Conservation (phyloP, 2,797 vertebrate species). For the Eulemur albifrons region DNA sequence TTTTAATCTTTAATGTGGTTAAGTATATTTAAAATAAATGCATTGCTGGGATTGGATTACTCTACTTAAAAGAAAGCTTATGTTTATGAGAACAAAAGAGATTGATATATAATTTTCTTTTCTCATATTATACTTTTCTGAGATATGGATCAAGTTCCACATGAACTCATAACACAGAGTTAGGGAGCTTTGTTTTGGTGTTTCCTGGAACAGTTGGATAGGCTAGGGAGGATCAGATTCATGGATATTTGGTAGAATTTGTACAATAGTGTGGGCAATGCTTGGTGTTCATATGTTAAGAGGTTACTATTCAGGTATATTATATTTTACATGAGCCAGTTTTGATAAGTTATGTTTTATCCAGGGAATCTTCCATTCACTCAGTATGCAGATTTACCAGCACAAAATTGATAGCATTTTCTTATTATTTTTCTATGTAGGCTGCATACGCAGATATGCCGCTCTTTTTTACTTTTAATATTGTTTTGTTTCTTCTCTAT, state of each 20-base stretch:
- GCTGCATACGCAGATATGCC: background rate
- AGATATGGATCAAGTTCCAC: background rate
- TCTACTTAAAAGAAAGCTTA: background rate
- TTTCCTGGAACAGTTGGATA: background rate
- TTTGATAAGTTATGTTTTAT: conserved; percentile 14
- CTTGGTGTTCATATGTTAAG: background rate
- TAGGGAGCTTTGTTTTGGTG: background rate
- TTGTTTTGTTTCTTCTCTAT: background rate
- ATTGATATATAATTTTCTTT: background rate
- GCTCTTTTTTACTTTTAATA: background rate
- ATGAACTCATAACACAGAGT: background rate
- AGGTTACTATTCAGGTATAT: background rate
- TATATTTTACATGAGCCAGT: conserved; percentile 14
- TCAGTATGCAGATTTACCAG: conserved; percentile 36
- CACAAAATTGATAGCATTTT: conserved; percentile 17
- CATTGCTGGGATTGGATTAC: background rate
- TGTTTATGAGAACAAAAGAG: background rate
- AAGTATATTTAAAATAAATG: background rate
- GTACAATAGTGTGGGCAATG: background rate
- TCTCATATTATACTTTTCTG: background rate
- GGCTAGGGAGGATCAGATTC: background rate
- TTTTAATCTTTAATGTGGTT: background rate
- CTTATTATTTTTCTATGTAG: conserved; percentile 39
- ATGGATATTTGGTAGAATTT: background rate
- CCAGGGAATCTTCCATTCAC: conserved; percentile 12